phyloP scores from a whole-genome alignment of 2,113 vertebrate genomes.

The Phyllostomus hastatus region DNA sequence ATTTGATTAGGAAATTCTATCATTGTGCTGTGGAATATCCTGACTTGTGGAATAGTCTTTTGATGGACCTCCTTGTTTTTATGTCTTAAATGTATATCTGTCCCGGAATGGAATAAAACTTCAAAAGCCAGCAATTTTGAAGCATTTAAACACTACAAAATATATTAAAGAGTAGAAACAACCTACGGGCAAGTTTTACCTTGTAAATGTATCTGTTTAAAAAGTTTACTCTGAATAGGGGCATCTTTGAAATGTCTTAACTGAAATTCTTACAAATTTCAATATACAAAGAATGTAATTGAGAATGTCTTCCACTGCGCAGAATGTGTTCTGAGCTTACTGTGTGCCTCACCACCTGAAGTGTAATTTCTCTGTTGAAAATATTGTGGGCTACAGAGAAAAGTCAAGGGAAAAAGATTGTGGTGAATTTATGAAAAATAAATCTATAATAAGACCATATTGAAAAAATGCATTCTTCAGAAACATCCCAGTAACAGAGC shows the following conservation, averaged over 20 bases:
- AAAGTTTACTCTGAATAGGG: neutral
- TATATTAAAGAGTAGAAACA: neutral
- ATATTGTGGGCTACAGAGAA: neutral
- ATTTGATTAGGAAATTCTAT: constrained; percentile 22
- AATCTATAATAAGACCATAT: neutral
- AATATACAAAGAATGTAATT: neutral
- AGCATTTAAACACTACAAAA: neutral
- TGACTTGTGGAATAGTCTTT: neutral
- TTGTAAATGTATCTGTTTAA: neutral
- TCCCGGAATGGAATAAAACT: neutral
- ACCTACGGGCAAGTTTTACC: neutral
- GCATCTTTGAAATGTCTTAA: neutral
- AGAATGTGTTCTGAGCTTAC: neutral
- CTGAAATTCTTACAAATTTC: neutral
- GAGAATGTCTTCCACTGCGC: neutral
- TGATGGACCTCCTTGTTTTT: neutral
- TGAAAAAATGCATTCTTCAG: neutral
- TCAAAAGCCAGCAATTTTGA: neutral
- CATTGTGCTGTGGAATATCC: neutral
- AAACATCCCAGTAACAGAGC: neutral
- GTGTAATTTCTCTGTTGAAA: neutral
- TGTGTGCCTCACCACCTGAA: neutral
- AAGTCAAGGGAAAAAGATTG: neutral
- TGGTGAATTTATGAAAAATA: neutral
- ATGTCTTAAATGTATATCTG: neutral